Percentiles rank a stretch among this genome's conserved stretches.
phyloP scores from a whole-genome alignment of 2,113 vertebrate species.

The Otocyon megalotis region DNA sequence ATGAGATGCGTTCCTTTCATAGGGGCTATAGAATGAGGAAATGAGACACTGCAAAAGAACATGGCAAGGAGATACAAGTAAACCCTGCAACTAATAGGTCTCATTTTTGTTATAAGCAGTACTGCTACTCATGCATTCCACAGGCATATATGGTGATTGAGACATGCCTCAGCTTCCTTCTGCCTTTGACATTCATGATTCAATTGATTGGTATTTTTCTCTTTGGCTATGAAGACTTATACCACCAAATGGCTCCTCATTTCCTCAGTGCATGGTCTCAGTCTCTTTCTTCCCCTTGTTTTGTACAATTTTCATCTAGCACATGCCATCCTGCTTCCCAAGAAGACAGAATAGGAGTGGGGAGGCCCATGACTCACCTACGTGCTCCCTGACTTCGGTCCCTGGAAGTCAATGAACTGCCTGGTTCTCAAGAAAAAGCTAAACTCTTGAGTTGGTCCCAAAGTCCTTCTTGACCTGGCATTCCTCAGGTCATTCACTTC shows the following conservation, averaged over 20 bases:
- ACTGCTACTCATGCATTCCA: too few relatives aligned
- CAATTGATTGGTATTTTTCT: not conserved
- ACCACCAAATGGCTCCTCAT: not conserved
- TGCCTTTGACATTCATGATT: not conserved
- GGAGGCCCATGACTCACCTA: too few relatives aligned
- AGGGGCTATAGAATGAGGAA: not conserved
- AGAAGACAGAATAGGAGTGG: not conserved
- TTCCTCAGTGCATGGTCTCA: not conserved
- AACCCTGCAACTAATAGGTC: not conserved
- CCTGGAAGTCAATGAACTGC: not conserved
- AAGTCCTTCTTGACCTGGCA: not conserved
- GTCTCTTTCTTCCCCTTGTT: not conserved
- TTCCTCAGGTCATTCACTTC: not conserved
- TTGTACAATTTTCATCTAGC: not conserved
- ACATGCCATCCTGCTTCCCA: rapidly evolving
- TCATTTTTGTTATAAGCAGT: not conserved
- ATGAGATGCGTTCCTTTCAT: not conserved
- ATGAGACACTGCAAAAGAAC: not conserved
- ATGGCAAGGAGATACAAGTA: not conserved
- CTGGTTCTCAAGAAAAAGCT: not conserved
- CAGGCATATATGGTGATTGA: not conserved
- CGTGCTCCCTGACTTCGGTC: not conserved
- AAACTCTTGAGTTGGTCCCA: not conserved
- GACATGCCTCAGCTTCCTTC: not conserved
- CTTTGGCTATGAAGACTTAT: not conserved